These are phyloP conservation scores for Drosophila lutescens DNA, from an alignment of 2,888 invertebrate species.

Conservation along the genomic window DNA sequence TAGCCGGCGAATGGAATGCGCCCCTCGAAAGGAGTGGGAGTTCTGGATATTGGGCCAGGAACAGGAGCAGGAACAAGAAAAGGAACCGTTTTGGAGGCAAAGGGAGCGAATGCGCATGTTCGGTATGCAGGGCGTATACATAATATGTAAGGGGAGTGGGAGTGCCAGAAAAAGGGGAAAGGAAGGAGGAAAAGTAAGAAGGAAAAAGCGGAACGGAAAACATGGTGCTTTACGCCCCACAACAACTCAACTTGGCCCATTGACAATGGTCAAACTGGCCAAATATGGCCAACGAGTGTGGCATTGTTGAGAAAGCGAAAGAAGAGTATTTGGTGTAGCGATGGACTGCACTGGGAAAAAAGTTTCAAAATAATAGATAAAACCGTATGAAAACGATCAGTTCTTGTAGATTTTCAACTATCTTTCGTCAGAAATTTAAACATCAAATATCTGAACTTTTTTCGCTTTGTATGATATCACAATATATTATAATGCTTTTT, in stretches of 20 bases:
- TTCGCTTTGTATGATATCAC: too few relatives aligned
- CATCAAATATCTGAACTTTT: too few relatives aligned
- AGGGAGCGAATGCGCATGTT: constrained; percentile 20
- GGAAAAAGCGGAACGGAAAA: constrained; percentile 47
- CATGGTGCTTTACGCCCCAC: constrained; percentile 73
- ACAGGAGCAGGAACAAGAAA: not conserved
- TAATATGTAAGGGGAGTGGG: constrained; percentile 5
- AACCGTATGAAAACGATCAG: too few relatives aligned
- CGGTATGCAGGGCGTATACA: constrained; percentile 46
- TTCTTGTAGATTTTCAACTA: not conserved
- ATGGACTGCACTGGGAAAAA: not conserved
- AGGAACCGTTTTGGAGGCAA: not conserved
- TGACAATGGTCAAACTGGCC: constrained; percentile 32
- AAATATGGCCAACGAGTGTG: constrained; percentile 25
- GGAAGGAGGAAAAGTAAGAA: not conserved
- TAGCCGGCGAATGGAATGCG: constrained; percentile 16
- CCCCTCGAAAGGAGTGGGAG: not conserved
- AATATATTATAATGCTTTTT: too few relatives aligned
- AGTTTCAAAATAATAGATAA: too few relatives aligned
- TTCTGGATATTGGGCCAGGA: not conserved
- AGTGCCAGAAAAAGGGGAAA: not conserved
- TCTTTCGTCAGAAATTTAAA: too few relatives aligned
- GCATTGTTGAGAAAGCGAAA: constrained; percentile 13
- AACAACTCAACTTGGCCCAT: constrained; percentile 74
- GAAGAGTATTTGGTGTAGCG: not conserved